Base-by-base conservation (phyloP, 2,888 invertebrate genomes). In the Taenaris catops region DNA sequence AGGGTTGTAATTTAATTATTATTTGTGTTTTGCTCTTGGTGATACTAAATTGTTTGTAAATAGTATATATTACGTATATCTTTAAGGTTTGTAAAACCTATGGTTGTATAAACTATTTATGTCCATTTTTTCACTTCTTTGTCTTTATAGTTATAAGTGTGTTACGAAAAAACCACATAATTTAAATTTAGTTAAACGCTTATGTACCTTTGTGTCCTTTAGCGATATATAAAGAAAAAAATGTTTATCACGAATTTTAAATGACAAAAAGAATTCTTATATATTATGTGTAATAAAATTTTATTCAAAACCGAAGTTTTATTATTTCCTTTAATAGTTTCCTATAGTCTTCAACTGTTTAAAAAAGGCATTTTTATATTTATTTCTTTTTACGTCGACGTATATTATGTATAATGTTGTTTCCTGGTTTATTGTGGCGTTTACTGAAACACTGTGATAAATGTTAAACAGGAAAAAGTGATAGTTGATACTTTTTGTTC, bases 271-370 rank as follows among this genome's bases (percentile, higher is more conserved):
- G 31, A 29, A 40, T 38, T 38, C 43, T 44, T 46, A 44, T 48
- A 40, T 47, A 41, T 41, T 37, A 48, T 48, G 41, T 47, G 41
- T 50, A 47, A 50, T 50, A 52, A 47, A 79, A 92, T 44, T 43
- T 45, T 31, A 46, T 34, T 38, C 35, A 27, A 29, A 17, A 10
- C 28, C 25, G 21, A 24, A 3, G 9, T 48, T 39, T 46, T 24
- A 25, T 34, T 25, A 6, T 8, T 19, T 10, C 5, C 7, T 1
- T 16, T 17, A 12, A n/a, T n/a, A n/a, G n/a, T n/a, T n/a, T n/a
- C n/a, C n/a, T n/a, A n/a, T n/a, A n/a, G n/a, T n/a, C n/a, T n/a
- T n/a, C n/a, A n/a, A n/a, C n/a, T n/a, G n/a, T n/a, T n/a, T n/a
- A n/a, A n/a, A n/a, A n/a, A n/a, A n/a, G n/a, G n/a, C n/a, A n/a